Evolutionary conservation across 1,140 invertebrate species (phyloP).

Genomic region (Artemia franciscana): DNA sequence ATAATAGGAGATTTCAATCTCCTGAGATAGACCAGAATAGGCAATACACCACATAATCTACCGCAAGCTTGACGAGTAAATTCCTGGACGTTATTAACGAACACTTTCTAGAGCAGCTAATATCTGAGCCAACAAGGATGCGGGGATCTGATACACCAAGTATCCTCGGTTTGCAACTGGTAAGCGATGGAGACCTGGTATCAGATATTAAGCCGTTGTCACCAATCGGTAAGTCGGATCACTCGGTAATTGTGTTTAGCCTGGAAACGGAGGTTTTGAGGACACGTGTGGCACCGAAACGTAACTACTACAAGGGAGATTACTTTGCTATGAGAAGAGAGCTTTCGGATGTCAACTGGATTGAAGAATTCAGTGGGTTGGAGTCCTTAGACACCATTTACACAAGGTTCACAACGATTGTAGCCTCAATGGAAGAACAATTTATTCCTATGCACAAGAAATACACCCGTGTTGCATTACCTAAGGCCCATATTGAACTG

Average conservation of each 20-base stretch:
- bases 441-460: neutral
- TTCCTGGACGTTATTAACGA: neutral
- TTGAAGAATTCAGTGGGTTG: neutral
- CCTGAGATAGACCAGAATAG: slow-evolving; percentile 3
- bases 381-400: slow-evolving; percentile 1
- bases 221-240: slow-evolving; percentile 2
- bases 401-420: neutral
- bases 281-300: too few species aligned
- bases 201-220: neutral
- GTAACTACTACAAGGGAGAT: slow-evolving; percentile 1
- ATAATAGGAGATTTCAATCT: slow-evolving; percentile 4
- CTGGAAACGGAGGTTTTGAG: neutral
- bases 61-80: neutral
- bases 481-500: neutral
- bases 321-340: neutral
- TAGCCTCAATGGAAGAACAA: neutral
- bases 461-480: neutral
- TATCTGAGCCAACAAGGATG: slow-evolving; percentile 3
- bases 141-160: neutral
- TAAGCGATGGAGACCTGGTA: neutral
- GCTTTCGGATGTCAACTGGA: slow-evolving; percentile 1
- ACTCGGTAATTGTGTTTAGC: neutral
- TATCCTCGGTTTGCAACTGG: neutral
- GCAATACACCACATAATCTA: neutral
- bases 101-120: too few species aligned